Percentiles rank a stretch among this genome's conserved stretches.
phyloP scores from a whole-genome alignment of 2,113 vertebrate species.

The Ascaphus truei region DNA sequence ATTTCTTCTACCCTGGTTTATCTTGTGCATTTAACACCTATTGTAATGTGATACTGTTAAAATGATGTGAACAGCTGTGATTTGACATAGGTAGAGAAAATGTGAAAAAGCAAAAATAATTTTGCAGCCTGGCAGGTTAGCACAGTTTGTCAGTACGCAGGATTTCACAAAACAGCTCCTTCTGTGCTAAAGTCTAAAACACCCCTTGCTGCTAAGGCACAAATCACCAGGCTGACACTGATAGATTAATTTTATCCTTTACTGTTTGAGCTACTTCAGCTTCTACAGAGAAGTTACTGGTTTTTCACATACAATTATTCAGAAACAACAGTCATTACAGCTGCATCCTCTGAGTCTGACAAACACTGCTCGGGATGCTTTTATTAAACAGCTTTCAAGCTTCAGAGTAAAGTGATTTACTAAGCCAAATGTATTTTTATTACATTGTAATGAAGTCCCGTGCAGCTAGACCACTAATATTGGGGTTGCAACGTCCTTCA shows the following conservation, averaged over 20 bases:
- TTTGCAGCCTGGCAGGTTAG: neutral
- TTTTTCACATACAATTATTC: conserved; percentile 13
- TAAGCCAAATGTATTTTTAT: neutral
- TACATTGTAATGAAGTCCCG: neutral
- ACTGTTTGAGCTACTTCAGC: neutral
- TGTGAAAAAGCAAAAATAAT: too few relatives aligned
- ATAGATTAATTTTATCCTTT: neutral
- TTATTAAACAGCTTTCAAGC: neutral
- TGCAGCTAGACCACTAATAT: neutral
- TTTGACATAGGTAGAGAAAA: too few relatives aligned
- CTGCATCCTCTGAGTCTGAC: neutral
- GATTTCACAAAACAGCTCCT: neutral
- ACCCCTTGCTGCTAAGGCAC: neutral
- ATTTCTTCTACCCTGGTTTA: too few relatives aligned
- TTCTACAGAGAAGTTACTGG: neutral
- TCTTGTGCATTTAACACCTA: too few relatives aligned
- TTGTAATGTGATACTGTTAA: too few relatives aligned
- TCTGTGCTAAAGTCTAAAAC: neutral
- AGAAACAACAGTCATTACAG: neutral
- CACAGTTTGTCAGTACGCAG: neutral
- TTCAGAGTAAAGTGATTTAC: neutral
- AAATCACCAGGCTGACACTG: neutral
- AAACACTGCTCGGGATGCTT: neutral
- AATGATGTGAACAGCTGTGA: too few relatives aligned
- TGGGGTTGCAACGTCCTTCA: neutral